Percentiles rank a stretch among this genome's conserved stretches.
Evolutionary conservation across 2,888 invertebrate species (phyloP).

Genomic region (Cerceris ruficornis): DNA sequence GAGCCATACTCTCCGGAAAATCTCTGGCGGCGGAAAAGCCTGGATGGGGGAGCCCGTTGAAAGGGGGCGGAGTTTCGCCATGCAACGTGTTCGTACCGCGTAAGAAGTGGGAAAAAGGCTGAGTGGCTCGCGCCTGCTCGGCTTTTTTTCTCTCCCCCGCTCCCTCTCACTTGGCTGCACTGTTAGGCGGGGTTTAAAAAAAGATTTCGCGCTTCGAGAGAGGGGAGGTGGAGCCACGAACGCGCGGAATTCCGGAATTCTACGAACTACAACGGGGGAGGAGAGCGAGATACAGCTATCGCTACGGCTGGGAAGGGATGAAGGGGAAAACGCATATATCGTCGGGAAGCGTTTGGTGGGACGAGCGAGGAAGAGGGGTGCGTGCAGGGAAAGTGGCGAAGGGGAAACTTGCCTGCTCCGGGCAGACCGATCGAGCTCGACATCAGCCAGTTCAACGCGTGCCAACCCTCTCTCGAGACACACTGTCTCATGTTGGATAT

Average conservation of each 20-base stretch:
- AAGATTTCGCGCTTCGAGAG: constrained; percentile 62
- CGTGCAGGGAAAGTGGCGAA: constrained; percentile 73
- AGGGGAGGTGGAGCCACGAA: constrained; percentile 67
- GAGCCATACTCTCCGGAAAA: constrained; percentile 55
- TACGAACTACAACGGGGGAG: constrained; percentile 55
- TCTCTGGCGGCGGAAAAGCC: constrained; percentile 55
- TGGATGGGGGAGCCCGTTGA: constrained; percentile 34
- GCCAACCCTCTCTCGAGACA: constrained; percentile 72
- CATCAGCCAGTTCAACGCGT: constrained; percentile 77
- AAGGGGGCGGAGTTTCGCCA: constrained; percentile 61
- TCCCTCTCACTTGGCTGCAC: constrained; percentile 45
- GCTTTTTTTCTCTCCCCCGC: constrained; percentile 53
- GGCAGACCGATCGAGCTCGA: constrained; percentile 69
- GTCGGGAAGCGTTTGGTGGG: constrained; percentile 46
- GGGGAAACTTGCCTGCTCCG: constrained; percentile 71
- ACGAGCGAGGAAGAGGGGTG: constrained; percentile 30
- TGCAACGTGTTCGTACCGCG: constrained; percentile 54
- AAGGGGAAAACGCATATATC: constrained; percentile 64
- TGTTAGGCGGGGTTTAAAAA: constrained; percentile 78
- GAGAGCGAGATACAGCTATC: constrained; percentile 27
- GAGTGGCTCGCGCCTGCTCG: constrained; percentile 62
- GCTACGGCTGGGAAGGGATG: constrained; percentile 49
- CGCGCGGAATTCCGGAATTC: constrained; percentile 70
- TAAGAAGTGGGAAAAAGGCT: constrained; percentile 70
- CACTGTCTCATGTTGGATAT: constrained; percentile 42